Base-by-base conservation (phyloP, 2,113 vertebrate genomes). In the Tyrannus savana region DNA sequence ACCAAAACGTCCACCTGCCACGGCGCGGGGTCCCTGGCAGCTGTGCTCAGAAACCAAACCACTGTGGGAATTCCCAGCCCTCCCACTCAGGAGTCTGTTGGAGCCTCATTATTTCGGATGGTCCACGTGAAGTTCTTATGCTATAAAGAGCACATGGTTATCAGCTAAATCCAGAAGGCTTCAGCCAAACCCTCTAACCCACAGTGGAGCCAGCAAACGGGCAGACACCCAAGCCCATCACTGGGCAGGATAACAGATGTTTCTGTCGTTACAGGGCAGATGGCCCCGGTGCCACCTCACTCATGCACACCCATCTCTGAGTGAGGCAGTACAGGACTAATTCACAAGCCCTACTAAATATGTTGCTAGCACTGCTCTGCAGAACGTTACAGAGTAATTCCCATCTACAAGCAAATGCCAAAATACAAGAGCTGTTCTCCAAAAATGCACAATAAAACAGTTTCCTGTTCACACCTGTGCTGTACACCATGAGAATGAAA, bases 81-180 rank as follows among this genome's bases (percentile, higher is more conserved):
- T 79, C 84, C 66, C 84, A 37, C 67, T 35, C 46, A 16, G 21
- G 31, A 53, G 9, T 35, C 63, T 80, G 50, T 3, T 14, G 7
- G 25, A 59, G 58, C 44, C 11, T 4, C 27, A 2, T 84, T 63
- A 37, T 78, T 90, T 56, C 9, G 14, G 47, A 55, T 35, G 27
- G 27, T 49, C 41, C 67, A 55, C 1, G 1, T 22, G 58, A 69
- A 84, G 46, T 53, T 73, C 30, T 47, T 42, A 19, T 35, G 24
- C 64, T 52, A 44, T 12, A 23, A 50, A 84, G 55, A 76, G 25
- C 33, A 64, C 41, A 3, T 1, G 2, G 35, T 87, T 87, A 83
- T 46, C 87, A 80, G 55, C 47, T 88, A 80, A 93, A 93, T 39
- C 55, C 90, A 90, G 46, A 68, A 44, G 35, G 67, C 35, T 88